Percentiles rank a stretch among this genome's conserved stretches.
These are phyloP conservation scores for Metopia argyrocephala DNA, from an alignment of 2,888 invertebrate genomes.

Conservation along the genomic window DNA sequence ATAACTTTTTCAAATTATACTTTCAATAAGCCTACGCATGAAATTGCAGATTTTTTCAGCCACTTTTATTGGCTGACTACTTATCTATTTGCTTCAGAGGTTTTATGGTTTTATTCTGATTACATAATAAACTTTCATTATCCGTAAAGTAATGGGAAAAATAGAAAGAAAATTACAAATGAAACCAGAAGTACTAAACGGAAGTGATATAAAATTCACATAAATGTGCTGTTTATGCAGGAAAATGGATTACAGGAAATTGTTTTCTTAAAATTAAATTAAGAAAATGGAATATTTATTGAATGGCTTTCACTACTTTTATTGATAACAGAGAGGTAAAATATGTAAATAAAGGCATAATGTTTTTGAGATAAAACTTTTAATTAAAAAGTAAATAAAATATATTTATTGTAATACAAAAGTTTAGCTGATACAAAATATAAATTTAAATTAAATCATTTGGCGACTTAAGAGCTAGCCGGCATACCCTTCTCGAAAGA, in stretches of 20 bases:
- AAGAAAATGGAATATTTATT: not conserved
- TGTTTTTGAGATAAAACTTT: no score
- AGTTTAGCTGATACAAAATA: no score
- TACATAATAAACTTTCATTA: slow-evolving; percentile 22
- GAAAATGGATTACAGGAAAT: slow-evolving; percentile 7
- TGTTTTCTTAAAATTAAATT: not conserved
- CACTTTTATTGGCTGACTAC: not conserved
- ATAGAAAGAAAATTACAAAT: not conserved
- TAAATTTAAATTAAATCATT: no score
- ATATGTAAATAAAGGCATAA: no score
- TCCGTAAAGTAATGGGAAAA: not conserved
- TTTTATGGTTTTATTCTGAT: slow-evolving; percentile 28
- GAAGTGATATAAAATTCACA: not conserved
- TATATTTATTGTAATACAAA: no score
- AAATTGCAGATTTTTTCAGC: not conserved
- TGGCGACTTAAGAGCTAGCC: no score
- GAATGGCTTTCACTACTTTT: no score
- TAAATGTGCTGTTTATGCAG: slow-evolving; percentile 6
- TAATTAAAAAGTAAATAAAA: no score
- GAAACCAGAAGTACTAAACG: not conserved
- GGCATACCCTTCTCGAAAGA: no score
- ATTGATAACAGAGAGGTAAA: no score
- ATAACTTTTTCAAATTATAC: no score
- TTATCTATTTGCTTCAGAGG: slow-evolving; percentile 9
- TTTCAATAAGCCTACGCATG: not conserved